Percentiles rank a stretch among this genome's conserved stretches.
Conservation (phyloP, 2,888 invertebrate genomes). For the Carpatolechia fugitivella region DNA sequence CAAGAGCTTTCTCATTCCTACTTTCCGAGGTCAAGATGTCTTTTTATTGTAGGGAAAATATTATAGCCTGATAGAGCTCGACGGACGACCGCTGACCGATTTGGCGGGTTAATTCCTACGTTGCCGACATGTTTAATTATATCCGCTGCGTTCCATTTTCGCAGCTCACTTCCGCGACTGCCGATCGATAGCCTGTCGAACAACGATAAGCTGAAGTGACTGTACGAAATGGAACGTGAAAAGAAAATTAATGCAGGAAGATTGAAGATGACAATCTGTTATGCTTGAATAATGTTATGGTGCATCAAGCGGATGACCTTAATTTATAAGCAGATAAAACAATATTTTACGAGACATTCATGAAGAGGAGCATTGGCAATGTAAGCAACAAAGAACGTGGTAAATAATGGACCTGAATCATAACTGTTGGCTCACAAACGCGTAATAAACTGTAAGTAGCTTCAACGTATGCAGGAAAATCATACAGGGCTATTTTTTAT, state of each 20-base stretch:
- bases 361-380: not conserved
- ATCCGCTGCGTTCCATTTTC: constrained; percentile 76
- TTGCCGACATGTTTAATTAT: constrained; percentile 71
- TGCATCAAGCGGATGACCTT: not conserved
- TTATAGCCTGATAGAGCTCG: not conserved
- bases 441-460: not conserved
- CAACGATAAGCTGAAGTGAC: constrained; percentile 25
- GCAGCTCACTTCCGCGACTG: constrained; percentile 58
- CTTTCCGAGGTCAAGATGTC: too few relatives aligned
- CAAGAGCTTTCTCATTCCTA: too few relatives aligned
- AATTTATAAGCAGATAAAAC: not conserved
- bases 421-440: not conserved
- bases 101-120: constrained; percentile 62
- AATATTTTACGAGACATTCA: not conserved
- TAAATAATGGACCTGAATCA: not conserved
- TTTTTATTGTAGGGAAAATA: too few relatives aligned
- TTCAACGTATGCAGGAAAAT: not conserved
- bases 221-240: constrained; percentile 20
- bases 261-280: not conserved
- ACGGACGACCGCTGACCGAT: constrained; percentile 41
- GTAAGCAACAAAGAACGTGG: not conserved
- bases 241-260: constrained; percentile 15
- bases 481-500: not conserved
- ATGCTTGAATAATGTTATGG: not conserved
- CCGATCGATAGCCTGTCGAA: constrained; percentile 55